A percentile compares a stretch with the other conserved stretches of the same genome.
These are phyloP conservation scores for Lagopus leucura DNA, from an alignment of 2,113 vertebrate species.

Conservation along the genomic window DNA sequence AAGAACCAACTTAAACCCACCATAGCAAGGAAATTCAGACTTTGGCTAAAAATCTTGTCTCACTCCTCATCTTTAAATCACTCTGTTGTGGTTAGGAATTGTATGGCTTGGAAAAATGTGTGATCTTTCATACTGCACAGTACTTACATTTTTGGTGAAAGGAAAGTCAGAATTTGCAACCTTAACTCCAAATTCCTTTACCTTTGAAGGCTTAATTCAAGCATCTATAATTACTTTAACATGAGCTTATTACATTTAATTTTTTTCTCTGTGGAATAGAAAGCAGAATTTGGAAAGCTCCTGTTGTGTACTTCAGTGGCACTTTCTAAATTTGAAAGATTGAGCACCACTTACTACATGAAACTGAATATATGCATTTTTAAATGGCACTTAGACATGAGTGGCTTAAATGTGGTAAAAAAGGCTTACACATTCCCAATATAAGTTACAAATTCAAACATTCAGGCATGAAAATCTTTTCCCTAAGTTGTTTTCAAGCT, in stretches of 20 bases:
- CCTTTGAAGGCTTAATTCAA: constrained; percentile 71
- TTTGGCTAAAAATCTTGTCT: constrained; percentile 66
- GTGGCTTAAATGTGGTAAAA: constrained; percentile 70
- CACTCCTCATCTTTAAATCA: constrained; percentile 74
- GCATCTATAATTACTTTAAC: constrained; percentile 61
- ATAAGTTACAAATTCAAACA: constrained; percentile 80
- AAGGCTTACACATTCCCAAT: constrained; percentile 55
- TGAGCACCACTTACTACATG: constrained; percentile 38
- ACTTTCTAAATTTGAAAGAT: constrained; percentile 35
- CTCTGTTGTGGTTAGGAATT: constrained; percentile 61
- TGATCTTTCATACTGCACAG: constrained; percentile 66
- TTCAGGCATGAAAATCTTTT: constrained; percentile 80
- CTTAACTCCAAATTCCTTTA: constrained; percentile 72
- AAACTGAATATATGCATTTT: constrained; percentile 66
- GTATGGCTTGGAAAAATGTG: constrained; percentile 52
- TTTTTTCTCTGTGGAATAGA: constrained; percentile 29
- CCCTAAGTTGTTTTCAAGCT: constrained; percentile 83
- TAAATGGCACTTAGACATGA: constrained; percentile 66
- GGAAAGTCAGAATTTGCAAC: constrained; percentile 68
- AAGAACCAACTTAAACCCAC: constrained; percentile 71
- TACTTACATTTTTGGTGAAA: constrained; percentile 66
- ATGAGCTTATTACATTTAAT: constrained; percentile 35
- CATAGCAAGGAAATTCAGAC: constrained; percentile 71
- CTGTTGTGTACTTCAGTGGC: constrained; percentile 17
- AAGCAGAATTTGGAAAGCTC: constrained; percentile 26